These are phyloP conservation scores for Aplysina aerophoba DNA, from an alignment of 37 sponge, comb jelly and placozoan genomes.

Conservation along the genomic window DNA sequence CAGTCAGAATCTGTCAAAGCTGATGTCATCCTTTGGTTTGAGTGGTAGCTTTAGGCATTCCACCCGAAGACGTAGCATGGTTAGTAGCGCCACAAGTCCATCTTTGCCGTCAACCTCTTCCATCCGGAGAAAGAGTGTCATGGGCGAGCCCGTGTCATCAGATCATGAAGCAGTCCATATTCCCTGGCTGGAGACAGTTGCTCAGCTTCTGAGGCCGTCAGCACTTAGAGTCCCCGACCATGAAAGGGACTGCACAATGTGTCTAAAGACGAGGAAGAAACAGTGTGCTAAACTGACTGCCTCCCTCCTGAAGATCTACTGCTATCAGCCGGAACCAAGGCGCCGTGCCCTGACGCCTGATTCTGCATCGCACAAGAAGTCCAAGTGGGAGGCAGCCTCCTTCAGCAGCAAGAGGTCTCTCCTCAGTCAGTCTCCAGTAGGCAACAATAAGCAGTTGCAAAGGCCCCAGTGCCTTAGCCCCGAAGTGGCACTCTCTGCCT, in stretches of 20 bases:
- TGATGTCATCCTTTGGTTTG: conserved; percentile 5
- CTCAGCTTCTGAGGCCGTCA: neutral
- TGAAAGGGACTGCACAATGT: neutral
- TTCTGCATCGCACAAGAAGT: too few relatives aligned
- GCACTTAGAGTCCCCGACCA: neutral
- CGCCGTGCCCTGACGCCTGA: too few relatives aligned
- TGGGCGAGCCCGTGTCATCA: neutral
- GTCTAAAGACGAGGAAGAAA: conserved; percentile 5
- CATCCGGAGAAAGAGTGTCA: neutral
- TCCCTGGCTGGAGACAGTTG: conserved; percentile 21
- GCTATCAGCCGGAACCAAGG: neutral
- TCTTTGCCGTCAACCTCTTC: neutral
- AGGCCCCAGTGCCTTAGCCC: conserved; percentile 15
- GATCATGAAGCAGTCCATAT: neutral
- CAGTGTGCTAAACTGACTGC: conserved; percentile 14
- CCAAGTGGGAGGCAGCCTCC: neutral
- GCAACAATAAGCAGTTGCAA: conserved; percentile 9
- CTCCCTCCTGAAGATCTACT: neutral
- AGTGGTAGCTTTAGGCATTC: neutral
- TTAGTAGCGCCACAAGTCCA: neutral
- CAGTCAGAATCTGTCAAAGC: neutral
- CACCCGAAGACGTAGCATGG: neutral
- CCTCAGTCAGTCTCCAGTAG: neutral
- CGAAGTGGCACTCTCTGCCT: neutral
- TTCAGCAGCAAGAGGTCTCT: conserved; percentile 38